Evolutionary conservation across 1,140 invertebrate species (phyloP).

Genomic region (Parasteatoda tepidariorum): DNA sequence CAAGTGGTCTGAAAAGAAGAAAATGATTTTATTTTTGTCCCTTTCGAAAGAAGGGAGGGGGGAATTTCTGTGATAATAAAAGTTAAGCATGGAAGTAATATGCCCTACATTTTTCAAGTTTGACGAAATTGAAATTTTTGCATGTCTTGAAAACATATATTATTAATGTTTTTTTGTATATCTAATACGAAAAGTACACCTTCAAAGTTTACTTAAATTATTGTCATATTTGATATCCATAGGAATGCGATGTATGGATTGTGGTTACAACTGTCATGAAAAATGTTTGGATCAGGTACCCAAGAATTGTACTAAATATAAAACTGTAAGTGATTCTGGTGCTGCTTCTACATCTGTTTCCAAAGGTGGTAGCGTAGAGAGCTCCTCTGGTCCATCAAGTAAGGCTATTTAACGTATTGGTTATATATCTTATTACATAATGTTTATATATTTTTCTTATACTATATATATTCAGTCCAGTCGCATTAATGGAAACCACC

Average conservation of each 20-base stretch:
- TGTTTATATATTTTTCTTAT: no score
- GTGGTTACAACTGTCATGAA: conserved; percentile 95
- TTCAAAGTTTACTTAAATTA: neutral
- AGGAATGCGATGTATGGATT: conserved; percentile 89
- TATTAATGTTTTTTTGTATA: neutral
- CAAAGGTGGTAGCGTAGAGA: conserved; percentile 59
- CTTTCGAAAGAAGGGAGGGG: no score
- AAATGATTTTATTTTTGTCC: no score
- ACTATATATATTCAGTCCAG: no score
- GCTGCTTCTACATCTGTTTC: conserved; percentile 47
- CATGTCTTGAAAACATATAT: no score
- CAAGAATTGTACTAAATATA: conserved; percentile 91
- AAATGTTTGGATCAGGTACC: conserved; percentile 89
- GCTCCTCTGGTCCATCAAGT: conserved; percentile 61
- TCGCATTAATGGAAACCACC: no score
- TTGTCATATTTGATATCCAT: conserved; percentile 22
- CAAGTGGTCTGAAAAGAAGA: no score
- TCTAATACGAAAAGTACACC: neutral
- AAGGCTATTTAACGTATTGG: conserved; percentile 44
- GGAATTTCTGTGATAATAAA: no score
- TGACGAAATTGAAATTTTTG: no score
- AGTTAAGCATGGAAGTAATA: no score
- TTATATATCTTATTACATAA: no score
- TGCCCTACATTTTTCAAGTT: no score
- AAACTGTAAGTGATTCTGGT: conserved; percentile 66